Percentiles rank a stretch among this genome's conserved stretches.
Evolutionary conservation across 2,888 invertebrate species (phyloP).

Genomic region (Boloria euphrosyne): DNA sequence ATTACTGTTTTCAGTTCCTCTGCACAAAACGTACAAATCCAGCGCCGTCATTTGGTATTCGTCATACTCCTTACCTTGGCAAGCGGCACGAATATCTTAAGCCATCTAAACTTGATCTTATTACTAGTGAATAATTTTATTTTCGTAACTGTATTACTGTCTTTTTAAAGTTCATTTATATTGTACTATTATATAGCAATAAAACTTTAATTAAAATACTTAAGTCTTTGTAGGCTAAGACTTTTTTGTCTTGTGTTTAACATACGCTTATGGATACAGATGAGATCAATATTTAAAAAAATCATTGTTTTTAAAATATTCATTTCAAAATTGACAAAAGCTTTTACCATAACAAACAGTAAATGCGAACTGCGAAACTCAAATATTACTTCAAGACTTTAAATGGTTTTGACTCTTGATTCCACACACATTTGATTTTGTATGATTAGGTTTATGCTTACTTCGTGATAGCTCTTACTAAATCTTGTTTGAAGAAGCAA

Average conservation of each 20-base stretch:
- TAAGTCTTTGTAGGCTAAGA: neutral
- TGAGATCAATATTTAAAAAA: no score
- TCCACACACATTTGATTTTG: slow-evolving; percentile 57
- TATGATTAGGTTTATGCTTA: slow-evolving; percentile 64
- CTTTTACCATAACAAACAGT: slow-evolving; percentile 32
- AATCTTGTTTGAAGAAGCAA: slow-evolving; percentile 47
- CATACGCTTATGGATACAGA: no score
- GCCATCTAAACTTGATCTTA: slow-evolving; percentile 53
- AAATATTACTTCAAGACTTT: slow-evolving; percentile 30
- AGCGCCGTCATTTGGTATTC: slow-evolving; percentile 67
- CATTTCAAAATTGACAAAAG: slow-evolving; percentile 25
- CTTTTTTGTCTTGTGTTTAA: neutral
- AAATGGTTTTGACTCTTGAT: slow-evolving; percentile 36
- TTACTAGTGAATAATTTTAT: slow-evolving; percentile 33
- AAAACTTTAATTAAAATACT: neutral
- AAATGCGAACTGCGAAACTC: slow-evolving; percentile 24
- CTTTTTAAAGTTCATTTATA: no score
- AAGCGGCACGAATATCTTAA: slow-evolving; percentile 52
- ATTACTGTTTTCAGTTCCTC: slow-evolving; percentile 54
- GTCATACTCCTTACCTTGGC: slow-evolving; percentile 59
- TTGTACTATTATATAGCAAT: neutral
- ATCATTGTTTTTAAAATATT: neutral
- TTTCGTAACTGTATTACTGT: neutral
- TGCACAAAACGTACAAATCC: slow-evolving; percentile 53
- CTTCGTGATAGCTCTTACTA: slow-evolving; percentile 52